Conservation (phyloP, 2,113 vertebrate species). For the Zosterops borbonicus region DNA sequence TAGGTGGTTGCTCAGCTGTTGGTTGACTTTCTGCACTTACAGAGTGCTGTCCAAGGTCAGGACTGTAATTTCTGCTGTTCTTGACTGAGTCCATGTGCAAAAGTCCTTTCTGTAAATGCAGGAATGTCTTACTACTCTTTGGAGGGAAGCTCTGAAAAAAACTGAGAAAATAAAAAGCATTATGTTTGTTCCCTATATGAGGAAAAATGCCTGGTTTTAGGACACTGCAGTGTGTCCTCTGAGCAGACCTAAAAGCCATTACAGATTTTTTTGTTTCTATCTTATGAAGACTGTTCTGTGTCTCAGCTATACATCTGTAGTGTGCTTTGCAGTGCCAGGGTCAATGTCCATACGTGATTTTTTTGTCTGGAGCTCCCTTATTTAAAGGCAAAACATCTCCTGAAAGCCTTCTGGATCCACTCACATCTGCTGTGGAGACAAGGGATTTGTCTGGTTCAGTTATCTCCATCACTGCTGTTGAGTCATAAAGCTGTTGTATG, state of each 20-base stretch:
- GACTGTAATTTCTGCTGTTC: neutral
- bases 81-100: neutral
- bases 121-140: neutral
- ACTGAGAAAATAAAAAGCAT: neutral
- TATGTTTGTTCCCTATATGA: neutral
- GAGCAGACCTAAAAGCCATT: neutral
- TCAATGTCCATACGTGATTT: neutral
- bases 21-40: neutral
- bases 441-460: neutral
- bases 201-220: neutral
- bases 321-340: neutral
- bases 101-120: neutral
- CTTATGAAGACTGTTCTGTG: neutral
- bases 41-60: neutral
- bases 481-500: slow-evolving; percentile 6
- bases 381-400: neutral
- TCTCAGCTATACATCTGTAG: neutral
- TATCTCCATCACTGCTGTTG: neutral
- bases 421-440: neutral
- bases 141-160: neutral
- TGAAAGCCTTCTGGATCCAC: neutral
- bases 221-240: neutral
- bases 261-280: neutral
- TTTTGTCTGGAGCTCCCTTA: neutral
- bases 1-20: neutral